Percentiles rank a stretch among this genome's conserved stretches.
Evolutionary conservation across 1,140 invertebrate genomes (phyloP).

Genomic region (Hesperophylax magnus): DNA sequence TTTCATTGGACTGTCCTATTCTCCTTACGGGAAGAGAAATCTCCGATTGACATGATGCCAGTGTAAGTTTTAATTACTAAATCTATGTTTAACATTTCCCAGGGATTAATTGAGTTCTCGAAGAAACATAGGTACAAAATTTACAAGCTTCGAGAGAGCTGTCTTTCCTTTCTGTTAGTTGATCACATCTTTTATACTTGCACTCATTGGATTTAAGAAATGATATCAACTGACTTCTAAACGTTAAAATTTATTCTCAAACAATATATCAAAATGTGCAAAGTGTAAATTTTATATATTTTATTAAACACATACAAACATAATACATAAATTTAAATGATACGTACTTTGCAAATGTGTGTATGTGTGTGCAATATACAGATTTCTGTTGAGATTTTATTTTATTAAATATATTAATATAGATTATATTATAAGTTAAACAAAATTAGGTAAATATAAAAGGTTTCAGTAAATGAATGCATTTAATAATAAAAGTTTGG

Average conservation of each 20-base stretch:
- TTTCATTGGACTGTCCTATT: constrained; percentile 14
- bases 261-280: constrained; percentile 13
- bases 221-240: constrained; percentile 14
- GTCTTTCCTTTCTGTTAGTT: constrained; percentile 38
- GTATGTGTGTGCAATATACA: constrained; percentile 56
- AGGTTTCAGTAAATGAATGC: constrained; percentile 40
- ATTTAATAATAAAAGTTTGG: constrained; percentile 35
- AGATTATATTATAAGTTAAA: constrained; percentile 38
- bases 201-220: constrained; percentile 15
- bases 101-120: neutral
- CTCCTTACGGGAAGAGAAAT: neutral
- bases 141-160: constrained; percentile 11
- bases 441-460: constrained; percentile 17
- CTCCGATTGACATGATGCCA: neutral
- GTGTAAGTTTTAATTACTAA: neutral
- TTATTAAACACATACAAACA: constrained; percentile 49
- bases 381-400: constrained; percentile 56
- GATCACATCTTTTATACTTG: constrained; percentile 41
- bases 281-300: constrained; percentile 50
- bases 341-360: constrained; percentile 50
- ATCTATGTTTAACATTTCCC: neutral
- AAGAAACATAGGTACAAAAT: constrained; percentile 5
- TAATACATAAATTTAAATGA: constrained; percentile 47
- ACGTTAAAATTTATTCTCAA: constrained; percentile 18
- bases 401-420: constrained; percentile 53